phyloP scores from a whole-genome alignment of 2,113 vertebrate species.

The Brachyhypopomus gauderio region DNA sequence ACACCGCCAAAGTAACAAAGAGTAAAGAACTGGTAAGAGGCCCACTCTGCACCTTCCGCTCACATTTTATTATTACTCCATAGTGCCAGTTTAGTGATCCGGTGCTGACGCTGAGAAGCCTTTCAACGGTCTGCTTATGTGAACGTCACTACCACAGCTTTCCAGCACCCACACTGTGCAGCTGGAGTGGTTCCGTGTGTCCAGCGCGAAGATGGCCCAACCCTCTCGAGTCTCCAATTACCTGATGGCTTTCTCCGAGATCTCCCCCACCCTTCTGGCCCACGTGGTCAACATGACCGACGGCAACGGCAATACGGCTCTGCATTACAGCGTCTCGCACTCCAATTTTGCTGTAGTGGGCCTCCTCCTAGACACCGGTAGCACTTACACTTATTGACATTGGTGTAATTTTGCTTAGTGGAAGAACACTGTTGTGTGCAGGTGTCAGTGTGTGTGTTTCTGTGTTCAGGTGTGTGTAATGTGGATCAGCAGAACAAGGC shows the following conservation, averaged over 20 bases:
- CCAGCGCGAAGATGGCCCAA: slow-evolving; percentile 85
- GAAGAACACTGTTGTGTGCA: neutral
- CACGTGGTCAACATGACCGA: slow-evolving; percentile 92
- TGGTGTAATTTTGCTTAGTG: too few species aligned
- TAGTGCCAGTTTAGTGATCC: neutral
- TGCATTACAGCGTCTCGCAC: slow-evolving; percentile 97
- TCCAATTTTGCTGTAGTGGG: slow-evolving; percentile 88
- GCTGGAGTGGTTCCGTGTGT: slow-evolving; percentile 92
- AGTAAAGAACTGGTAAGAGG: slow-evolving; percentile 86
- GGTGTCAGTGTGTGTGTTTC: neutral
- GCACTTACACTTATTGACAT: neutral
- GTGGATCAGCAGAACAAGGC: slow-evolving; percentile 93
- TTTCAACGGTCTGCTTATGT: neutral
- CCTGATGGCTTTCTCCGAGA: slow-evolving; percentile 79
- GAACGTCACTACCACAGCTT: slow-evolving; percentile 65
- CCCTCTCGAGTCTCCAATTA: slow-evolving; percentile 77
- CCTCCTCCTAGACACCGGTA: slow-evolving; percentile 89
- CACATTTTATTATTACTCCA: neutral
- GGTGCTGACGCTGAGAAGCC: neutral
- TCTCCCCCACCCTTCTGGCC: slow-evolving; percentile 78
- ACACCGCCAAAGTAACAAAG: slow-evolving; percentile 72
- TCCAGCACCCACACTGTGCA: slow-evolving; percentile 82
- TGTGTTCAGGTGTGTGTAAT: slow-evolving; percentile 79
- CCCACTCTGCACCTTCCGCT: slow-evolving; percentile 27
- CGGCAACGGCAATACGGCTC: slow-evolving; percentile 90